These are phyloP conservation scores for Heterotilapia buettikoferi DNA, from an alignment of 2,113 vertebrate species.

Conservation along the genomic window DNA sequence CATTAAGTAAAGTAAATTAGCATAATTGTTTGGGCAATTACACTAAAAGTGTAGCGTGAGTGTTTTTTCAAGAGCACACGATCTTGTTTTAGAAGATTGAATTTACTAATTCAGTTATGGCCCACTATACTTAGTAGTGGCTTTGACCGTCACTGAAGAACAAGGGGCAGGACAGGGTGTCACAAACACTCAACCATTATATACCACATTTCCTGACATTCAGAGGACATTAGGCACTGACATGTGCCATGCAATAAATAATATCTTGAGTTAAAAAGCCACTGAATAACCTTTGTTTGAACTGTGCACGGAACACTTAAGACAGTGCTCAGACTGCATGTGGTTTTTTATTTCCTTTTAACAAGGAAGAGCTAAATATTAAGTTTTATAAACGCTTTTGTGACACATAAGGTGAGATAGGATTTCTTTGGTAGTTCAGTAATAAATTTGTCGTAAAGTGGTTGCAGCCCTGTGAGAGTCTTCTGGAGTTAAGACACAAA, in stretches of 20 bases:
- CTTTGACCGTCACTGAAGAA: slow-evolving; percentile 34
- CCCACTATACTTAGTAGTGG: slow-evolving; percentile 14
- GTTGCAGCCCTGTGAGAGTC: background rate
- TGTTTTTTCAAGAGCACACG: slow-evolving; percentile 34
- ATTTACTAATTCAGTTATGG: slow-evolving; percentile 64
- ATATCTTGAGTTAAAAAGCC: background rate
- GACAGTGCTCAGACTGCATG: background rate
- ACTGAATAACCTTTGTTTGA: background rate
- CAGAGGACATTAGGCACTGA: background rate
- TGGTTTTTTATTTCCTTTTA: background rate
- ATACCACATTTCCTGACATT: slow-evolving; percentile 52
- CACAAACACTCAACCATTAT: slow-evolving; percentile 46
- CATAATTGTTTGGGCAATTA: slow-evolving; percentile 63
- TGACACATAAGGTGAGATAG: background rate
- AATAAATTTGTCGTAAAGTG: background rate
- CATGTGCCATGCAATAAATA: background rate
- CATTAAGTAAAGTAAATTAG: slow-evolving; percentile 41
- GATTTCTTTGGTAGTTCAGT: background rate
- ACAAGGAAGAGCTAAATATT: background rate
- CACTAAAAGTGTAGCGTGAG: slow-evolving; percentile 52
- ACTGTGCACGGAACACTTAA: background rate
- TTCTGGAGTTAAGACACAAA: background rate
- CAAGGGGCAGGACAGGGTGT: background rate
- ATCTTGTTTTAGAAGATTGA: slow-evolving; percentile 55
- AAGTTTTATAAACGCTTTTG: background rate